Evolutionary conservation across 1,140 invertebrate species (phyloP).

Genomic region (Saccostrea glomerata): DNA sequence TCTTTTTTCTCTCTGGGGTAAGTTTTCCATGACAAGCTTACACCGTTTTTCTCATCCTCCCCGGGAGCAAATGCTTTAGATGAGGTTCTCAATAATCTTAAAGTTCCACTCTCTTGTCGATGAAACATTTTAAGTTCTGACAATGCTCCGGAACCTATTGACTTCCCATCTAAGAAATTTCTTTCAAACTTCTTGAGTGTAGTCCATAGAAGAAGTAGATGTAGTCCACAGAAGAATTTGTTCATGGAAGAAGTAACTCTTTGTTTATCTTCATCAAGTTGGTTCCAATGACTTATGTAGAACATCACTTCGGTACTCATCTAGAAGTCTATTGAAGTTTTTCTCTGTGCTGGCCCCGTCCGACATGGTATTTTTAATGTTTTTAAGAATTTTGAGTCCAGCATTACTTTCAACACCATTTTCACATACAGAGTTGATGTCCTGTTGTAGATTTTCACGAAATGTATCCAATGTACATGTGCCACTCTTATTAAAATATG

Average conservation of each 20-base stretch:
- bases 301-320: constrained; percentile 44
- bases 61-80: constrained; percentile 32
- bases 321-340: constrained; percentile 49
- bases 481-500: constrained; percentile 54
- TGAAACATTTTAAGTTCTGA: constrained; percentile 14
- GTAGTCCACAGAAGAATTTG: constrained; percentile 47
- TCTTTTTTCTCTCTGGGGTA: constrained; percentile 10
- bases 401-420: background rate
- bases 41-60: constrained; percentile 43
- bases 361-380: constrained; percentile 53
- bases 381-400: constrained; percentile 42
- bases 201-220: constrained; percentile 36
- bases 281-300: constrained; percentile 20
- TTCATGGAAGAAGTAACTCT: background rate
- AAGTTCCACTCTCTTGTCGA: constrained; percentile 41
- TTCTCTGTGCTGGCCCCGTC: constrained; percentile 54
- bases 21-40: constrained; percentile 11
- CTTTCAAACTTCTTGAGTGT: constrained; percentile 33
- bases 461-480: constrained; percentile 49
- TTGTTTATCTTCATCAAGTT: constrained; percentile 25
- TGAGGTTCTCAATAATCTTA: constrained; percentile 40
- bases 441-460: constrained; percentile 43
- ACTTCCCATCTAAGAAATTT: background rate
- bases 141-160: background rate
- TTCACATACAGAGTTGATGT: constrained; percentile 45